Conservation (phyloP, 2,888 invertebrate genomes). For the Poecilus cupreus region DNA sequence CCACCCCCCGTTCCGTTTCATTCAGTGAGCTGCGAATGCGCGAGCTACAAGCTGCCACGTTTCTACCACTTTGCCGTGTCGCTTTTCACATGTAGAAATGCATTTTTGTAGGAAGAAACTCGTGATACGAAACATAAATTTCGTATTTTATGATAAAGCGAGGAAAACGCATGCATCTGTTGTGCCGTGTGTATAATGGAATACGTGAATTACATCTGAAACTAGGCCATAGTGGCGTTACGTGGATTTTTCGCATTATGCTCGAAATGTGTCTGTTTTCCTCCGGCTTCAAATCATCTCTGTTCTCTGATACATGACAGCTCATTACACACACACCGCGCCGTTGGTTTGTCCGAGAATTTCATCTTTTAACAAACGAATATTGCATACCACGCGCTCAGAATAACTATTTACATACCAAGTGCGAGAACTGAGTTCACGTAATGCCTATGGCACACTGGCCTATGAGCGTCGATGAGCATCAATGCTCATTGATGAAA, state of each 20-base stretch:
- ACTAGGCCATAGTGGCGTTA: constrained; percentile 26
- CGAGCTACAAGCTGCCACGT: background rate
- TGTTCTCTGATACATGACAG: constrained; percentile 14
- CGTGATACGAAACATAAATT: constrained; percentile 58
- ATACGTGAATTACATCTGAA: constrained; percentile 56
- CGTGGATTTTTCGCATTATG: constrained; percentile 30
- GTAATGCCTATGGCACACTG: too few relatives aligned
- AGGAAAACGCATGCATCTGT: constrained; percentile 55
- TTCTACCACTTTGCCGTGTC: constrained; percentile 25
- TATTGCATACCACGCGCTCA: too few relatives aligned
- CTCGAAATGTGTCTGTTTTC: constrained; percentile 6
- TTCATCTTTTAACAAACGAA: too few relatives aligned
- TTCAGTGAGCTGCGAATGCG: too few relatives aligned
- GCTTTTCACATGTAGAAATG: constrained; percentile 42
- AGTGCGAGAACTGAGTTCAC: too few relatives aligned
- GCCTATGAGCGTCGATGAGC: too few relatives aligned
- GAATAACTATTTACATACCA: too few relatives aligned
- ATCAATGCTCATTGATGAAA: too few relatives aligned
- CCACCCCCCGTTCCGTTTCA: background rate
- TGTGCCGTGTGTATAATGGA: constrained; percentile 54
- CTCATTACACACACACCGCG: background rate
- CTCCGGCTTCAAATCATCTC: background rate
- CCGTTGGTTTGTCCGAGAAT: background rate
- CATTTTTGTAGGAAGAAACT: constrained; percentile 53
- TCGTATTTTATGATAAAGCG: constrained; percentile 54